Evolutionary conservation across 2,888 invertebrate genomes (phyloP), one percentile per base, ranked within the genome.

Genomic region (Dilophus febrilis): DNA sequence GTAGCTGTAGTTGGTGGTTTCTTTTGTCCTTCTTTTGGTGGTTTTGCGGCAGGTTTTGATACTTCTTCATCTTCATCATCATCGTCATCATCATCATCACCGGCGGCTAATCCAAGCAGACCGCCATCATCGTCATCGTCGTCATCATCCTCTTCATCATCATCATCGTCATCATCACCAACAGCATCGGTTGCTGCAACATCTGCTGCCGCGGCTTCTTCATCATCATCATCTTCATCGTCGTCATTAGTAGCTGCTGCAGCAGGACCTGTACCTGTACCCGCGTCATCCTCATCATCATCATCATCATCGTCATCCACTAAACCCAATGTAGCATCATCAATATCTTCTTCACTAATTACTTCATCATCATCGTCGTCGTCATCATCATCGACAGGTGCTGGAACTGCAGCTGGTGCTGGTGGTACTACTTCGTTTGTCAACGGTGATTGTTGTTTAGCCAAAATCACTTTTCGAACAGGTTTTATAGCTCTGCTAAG

Each of bases 341-440:
- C 27, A 28, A 17, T 16, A 29, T 6, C 27, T n/a, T n/a, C n/a
- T n/a, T n/a, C n/a, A n/a, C n/a, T n/a, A n/a, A n/a, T n/a, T n/a
- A n/a, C n/a, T 14, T 14, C 39, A 28, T 27, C 35, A 18, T 26
- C 39, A 10, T 33, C 34, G 13, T 34, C 39, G n/a, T 39, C 39
- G 28, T 39, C 39, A 12, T 32, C n/a, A 13, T 32, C 31, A 2
- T 32, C 13, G 2, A 17, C 17, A 3, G 33, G 33, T 2, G 33
- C 32, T 4, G 14, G 16, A 2, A 28, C 19, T 2, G 37, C 17
- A 3, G 18, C 17, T 30, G 38, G 8, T 12, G 19, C 37, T 14
- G 27, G 5, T 16, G 32, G 16, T 32, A 16, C 32, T 17, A 22
- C 32, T 13, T 18, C 38, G 16, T 13, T 8, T n/a, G 19, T 19